These are phyloP conservation scores for Sisyra terminalis DNA, from an alignment of 2,888 invertebrate genomes.

Conservation along the genomic window DNA sequence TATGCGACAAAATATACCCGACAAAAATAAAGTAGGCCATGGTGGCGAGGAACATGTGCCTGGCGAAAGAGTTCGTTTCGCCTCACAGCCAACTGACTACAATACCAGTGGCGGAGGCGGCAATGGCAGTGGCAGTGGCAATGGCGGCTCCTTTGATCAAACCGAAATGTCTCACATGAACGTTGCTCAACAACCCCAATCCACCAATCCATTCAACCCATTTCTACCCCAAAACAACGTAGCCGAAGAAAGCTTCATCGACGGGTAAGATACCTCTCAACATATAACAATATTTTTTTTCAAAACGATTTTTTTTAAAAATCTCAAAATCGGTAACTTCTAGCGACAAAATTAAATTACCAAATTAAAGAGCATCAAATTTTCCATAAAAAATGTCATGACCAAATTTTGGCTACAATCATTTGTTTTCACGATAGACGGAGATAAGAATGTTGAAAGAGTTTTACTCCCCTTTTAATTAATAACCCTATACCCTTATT, in stretches of 20 bases:
- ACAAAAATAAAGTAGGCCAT: slow-evolving; percentile 29
- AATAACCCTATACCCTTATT: too few species aligned
- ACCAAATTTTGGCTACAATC: too few species aligned
- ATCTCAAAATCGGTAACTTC: too few species aligned
- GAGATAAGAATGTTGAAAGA: too few species aligned
- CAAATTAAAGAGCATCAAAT: too few species aligned
- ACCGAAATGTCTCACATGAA: slow-evolving; percentile 43
- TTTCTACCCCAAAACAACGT: slow-evolving; percentile 25
- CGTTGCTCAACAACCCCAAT: slow-evolving; percentile 30
- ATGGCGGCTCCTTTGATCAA: slow-evolving; percentile 37
- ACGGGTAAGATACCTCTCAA: slow-evolving; percentile 23
- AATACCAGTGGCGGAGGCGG: slow-evolving; percentile 48
- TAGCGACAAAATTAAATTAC: too few species aligned
- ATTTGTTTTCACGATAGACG: too few species aligned
- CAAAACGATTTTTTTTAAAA: too few species aligned
- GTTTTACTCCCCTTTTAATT: too few species aligned
- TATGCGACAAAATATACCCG: slow-evolving; percentile 60
- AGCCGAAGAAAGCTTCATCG: slow-evolving; percentile 38
- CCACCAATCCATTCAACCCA: slow-evolving; percentile 41
- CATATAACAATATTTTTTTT: too few species aligned
- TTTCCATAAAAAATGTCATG: too few species aligned
- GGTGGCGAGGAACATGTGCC: slow-evolving; percentile 15
- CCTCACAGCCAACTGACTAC: slow-evolving; percentile 23
- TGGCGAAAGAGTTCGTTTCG: slow-evolving; percentile 20
- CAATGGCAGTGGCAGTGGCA: slow-evolving; percentile 52